These are phyloP conservation scores for Meganola albula DNA, from an alignment of 2,888 invertebrate genomes.

Conservation along the genomic window DNA sequence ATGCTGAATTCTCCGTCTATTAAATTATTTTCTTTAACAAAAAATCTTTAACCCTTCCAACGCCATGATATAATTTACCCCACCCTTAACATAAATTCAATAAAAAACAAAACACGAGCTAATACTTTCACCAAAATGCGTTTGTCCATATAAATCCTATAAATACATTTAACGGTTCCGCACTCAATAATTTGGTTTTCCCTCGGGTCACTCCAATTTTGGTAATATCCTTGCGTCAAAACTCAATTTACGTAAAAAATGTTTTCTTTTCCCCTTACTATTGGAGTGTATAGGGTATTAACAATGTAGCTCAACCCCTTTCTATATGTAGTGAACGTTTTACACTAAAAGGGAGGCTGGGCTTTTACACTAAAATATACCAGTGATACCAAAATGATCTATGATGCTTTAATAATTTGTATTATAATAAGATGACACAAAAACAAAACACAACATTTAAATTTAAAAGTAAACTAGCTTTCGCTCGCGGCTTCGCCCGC, in stretches of 20 bases:
- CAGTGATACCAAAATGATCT: constrained; percentile 2
- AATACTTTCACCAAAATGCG: constrained; percentile 39
- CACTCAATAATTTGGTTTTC: constrained; percentile 62
- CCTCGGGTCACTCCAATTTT: constrained; percentile 65
- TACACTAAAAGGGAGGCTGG: constrained; percentile 12
- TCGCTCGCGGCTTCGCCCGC: too few relatives aligned
- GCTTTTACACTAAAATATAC: constrained; percentile 13
- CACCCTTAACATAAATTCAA: constrained; percentile 10
- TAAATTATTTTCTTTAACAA: background rate
- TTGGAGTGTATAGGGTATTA: constrained; percentile 57
- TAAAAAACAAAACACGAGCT: constrained; percentile 21
- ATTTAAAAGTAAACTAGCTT: too few relatives aligned
- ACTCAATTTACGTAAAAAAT: constrained; percentile 68
- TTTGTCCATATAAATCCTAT: constrained; percentile 54
- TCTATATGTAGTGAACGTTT: constrained; percentile 17
- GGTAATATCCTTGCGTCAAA: constrained; percentile 60
- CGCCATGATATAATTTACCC: too few relatives aligned
- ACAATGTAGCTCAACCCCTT: constrained; percentile 45
- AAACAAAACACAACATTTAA: too few relatives aligned
- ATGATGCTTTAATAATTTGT: too few relatives aligned
- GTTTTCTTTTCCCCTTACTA: constrained; percentile 44
- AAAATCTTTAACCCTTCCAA: too few relatives aligned
- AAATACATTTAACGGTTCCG: constrained; percentile 53
- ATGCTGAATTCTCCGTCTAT: too few relatives aligned
- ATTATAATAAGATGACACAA: too few relatives aligned